Base-by-base conservation (phyloP, 2,888 invertebrate genomes). In the Acleris emargana region DNA sequence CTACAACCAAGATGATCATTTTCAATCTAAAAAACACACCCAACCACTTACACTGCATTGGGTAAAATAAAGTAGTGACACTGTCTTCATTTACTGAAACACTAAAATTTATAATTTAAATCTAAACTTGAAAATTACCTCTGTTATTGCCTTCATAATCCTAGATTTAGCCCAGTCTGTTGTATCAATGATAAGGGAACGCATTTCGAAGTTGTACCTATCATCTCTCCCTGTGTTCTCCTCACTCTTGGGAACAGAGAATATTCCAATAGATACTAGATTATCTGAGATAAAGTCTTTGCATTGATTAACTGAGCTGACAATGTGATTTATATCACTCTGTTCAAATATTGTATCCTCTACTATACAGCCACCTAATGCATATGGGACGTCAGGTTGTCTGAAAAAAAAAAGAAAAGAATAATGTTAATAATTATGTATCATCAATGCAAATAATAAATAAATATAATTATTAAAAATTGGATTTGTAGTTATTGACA, bases 301-400 rank as follows among this genome's bases (percentile, higher is more conserved):
- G 49, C 74, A 75, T 42, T 77, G 73, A 68, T 87, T 87, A 0
- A 82, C 69, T 13, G 76, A 73, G 2, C 83, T 75, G n/a, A 90
- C 77, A 45, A 89, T 76, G 5, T 73, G 70, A 28, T 76, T 74
- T 47, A 90, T 76, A 66, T 91, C 84, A 68, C 68, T 75, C 22
- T 75, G 69, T 42, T 82, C 78, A 59, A 73, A 76, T 43, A 86
- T 76, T 45, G 86, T 84, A 67, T 89, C 92, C 67, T 91, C 89
- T 16, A 92, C 83, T 17, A 90, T 83, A 72, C 93, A 93, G 9
- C 93, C 93, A 18, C 89, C 93, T 49, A 93, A 75, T 5, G 93
- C 93, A 74, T 86, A 91, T 1, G 93, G 91, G 20, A 80, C 74
- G 64, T 88, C 79, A 32, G 87, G 86, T 75, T 93, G 93, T 2